Evolutionary conservation across 2,888 invertebrate genomes (phyloP).

Genomic region (Idaea dimidiata): DNA sequence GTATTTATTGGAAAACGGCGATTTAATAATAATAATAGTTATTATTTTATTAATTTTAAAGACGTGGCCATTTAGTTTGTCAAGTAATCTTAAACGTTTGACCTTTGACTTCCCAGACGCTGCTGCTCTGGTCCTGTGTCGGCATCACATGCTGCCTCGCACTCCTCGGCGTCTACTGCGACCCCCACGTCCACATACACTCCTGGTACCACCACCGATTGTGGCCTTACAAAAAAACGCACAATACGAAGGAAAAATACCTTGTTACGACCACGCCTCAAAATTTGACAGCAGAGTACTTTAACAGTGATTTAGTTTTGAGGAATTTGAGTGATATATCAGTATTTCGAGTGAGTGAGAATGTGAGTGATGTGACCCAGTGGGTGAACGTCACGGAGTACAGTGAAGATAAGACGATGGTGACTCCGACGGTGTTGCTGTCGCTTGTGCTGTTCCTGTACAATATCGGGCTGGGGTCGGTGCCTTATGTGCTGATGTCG

Average conservation of each 20-base stretch:
- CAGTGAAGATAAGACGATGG: conserved; percentile 42
- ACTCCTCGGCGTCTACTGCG: conserved; percentile 66
- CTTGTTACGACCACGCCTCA: conserved; percentile 23
- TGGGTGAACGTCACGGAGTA: conserved; percentile 32
- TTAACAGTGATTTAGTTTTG: conserved; percentile 28
- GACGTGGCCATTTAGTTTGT: not conserved
- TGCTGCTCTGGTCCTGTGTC: conserved; percentile 67
- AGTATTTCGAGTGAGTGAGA: conserved; percentile 19
- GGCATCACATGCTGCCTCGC: conserved; percentile 70
- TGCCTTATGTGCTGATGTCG: conserved; percentile 71
- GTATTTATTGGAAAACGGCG: no score
- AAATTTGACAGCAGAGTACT: conserved; percentile 29
- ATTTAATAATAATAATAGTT: no score
- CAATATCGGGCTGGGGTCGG: conserved; percentile 72
- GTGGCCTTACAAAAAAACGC: conserved; percentile 50
- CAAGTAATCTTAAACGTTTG: not conserved
- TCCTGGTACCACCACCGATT: conserved; percentile 60
- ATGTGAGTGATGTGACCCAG: conserved; percentile 35
- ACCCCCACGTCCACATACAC: conserved; percentile 59
- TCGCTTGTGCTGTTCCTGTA: conserved; percentile 67
- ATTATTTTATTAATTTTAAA: no score
- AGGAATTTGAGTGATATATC: conserved; percentile 38
- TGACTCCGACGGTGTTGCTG: conserved; percentile 62
- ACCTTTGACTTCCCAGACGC: conserved; percentile 49
- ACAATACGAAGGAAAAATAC: conserved; percentile 16